A percentile compares a stretch with the other conserved stretches of the same genome.
Evolutionary conservation across 2,888 invertebrate species (phyloP).

Genomic region (Sarcophaga rosellei): DNA sequence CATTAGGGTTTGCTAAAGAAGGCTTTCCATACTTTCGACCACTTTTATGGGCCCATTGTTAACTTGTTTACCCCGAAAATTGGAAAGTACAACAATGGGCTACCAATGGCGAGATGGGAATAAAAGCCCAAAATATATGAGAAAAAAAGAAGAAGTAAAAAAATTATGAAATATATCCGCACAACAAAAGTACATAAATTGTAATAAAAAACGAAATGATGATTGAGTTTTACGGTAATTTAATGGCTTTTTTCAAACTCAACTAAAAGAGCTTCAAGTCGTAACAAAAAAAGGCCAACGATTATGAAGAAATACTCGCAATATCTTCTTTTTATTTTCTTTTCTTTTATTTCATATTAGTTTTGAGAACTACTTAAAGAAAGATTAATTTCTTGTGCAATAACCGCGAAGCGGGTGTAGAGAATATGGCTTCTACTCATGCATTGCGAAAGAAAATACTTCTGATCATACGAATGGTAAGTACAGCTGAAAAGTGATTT

Average conservation of each 20-base stretch:
- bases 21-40: constrained; percentile 34
- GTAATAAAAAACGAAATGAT: constrained; percentile 58
- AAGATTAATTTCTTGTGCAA: too few species aligned
- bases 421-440: too few species aligned
- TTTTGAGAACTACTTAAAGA: constrained; percentile 7
- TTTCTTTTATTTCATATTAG: too few species aligned
- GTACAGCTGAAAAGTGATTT: too few species aligned
- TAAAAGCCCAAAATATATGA: neutral
- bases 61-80: constrained; percentile 57
- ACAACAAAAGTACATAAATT: constrained; percentile 42
- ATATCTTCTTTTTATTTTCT: neutral
- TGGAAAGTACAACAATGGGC: constrained; percentile 40
- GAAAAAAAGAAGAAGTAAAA: neutral
- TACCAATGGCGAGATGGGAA: too few species aligned
- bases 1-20: neutral
- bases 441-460: too few species aligned
- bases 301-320: constrained; percentile 2
- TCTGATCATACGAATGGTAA: too few species aligned
- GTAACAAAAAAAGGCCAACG: constrained; percentile 35
- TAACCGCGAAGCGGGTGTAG: too few species aligned
- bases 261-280: constrained; percentile 21
- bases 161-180: neutral
- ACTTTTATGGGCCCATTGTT: constrained; percentile 64
- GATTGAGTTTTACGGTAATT: constrained; percentile 68
- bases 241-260: constrained; percentile 56